Percentiles rank a stretch among this genome's conserved stretches.
phyloP scores from a whole-genome alignment of 1,140 invertebrate species.

The Lepidurus packardi region DNA sequence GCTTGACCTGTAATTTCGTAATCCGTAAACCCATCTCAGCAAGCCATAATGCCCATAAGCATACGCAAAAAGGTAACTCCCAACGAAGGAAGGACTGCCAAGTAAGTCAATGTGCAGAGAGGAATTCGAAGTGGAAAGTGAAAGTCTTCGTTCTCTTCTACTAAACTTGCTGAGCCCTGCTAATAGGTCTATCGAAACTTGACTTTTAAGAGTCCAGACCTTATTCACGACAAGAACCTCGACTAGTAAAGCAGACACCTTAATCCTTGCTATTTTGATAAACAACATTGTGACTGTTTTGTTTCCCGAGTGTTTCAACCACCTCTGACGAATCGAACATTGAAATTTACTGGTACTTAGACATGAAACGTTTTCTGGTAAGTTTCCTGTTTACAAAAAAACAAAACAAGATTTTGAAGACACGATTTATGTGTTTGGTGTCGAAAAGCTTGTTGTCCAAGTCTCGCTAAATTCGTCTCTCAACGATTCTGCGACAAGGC shows the following conservation, averaged over 20 bases:
- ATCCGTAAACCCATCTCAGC: not conserved
- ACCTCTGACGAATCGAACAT: too few species aligned
- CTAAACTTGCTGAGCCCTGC: not conserved
- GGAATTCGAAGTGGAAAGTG: slow-evolving; percentile 9
- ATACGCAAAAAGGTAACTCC: not conserved
- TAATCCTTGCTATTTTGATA: not conserved
- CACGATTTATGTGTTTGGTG: too few species aligned
- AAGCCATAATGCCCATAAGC: not conserved
- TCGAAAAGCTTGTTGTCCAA: too few species aligned
- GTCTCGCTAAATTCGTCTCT: not conserved
- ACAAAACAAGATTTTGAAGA: not conserved
- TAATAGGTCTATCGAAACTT: slow-evolving; percentile 10
- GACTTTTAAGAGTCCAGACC: not conserved
- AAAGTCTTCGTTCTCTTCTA: slow-evolving; percentile 16
- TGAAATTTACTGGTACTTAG: too few species aligned
- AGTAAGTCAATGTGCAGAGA: slow-evolving; percentile 19
- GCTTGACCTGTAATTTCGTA: not conserved
- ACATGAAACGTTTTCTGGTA: slow-evolving; percentile 1
- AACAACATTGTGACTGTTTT: not conserved
- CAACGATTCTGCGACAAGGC: not conserved
- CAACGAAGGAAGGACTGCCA: slow-evolving; percentile 9
- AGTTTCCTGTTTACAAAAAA: not conserved
- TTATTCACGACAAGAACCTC: not conserved
- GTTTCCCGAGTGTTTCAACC: not conserved
- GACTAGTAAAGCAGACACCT: not conserved